Conservation (phyloP, 1,140 invertebrate species). For the Cyclina sinensis region DNA sequence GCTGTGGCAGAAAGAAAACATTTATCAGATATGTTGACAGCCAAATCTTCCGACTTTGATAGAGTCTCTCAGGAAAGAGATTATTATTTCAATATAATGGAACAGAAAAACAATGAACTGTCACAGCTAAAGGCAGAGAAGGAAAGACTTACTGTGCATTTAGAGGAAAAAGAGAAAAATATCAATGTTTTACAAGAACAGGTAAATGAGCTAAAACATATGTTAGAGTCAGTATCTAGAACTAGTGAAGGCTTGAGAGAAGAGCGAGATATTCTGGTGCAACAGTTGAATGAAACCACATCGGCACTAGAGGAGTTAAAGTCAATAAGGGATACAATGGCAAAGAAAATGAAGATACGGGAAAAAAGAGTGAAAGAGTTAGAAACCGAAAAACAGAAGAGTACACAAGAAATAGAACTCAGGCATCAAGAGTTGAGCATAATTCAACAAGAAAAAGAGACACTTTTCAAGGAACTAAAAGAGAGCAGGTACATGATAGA, state of each 20-base stretch:
- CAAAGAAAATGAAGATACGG: constrained; percentile 80
- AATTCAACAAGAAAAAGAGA: constrained; percentile 80
- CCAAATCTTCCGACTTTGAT: constrained; percentile 78
- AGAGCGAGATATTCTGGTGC: constrained; percentile 79
- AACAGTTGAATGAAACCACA: constrained; percentile 77
- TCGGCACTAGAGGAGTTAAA: constrained; percentile 79
- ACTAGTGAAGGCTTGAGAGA: constrained; percentile 78
- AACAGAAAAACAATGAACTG: constrained; percentile 80
- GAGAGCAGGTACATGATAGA: constrained; percentile 79
- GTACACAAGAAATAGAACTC: constrained; percentile 72
- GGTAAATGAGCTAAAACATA: constrained; percentile 76
- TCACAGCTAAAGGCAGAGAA: constrained; percentile 71
- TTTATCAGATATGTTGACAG: constrained; percentile 73
- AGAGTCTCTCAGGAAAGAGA: constrained; percentile 80
- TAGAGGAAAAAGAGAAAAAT: constrained; percentile 84
- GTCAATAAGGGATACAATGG: constrained; percentile 73
- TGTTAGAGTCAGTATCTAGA: constrained; percentile 78
- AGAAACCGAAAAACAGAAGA: constrained; percentile 79
- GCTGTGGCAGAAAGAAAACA: constrained; percentile 73
- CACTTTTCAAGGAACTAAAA: constrained; percentile 79
- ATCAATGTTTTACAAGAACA: constrained; percentile 78
- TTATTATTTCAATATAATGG: constrained; percentile 76
- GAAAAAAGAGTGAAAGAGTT: constrained; percentile 80
- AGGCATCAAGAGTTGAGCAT: constrained; percentile 76
- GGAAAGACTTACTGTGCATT: constrained; percentile 78